Evolutionary conservation across 2,888 invertebrate species (phyloP).

Genomic region (Pachydiplax longipennis): DNA sequence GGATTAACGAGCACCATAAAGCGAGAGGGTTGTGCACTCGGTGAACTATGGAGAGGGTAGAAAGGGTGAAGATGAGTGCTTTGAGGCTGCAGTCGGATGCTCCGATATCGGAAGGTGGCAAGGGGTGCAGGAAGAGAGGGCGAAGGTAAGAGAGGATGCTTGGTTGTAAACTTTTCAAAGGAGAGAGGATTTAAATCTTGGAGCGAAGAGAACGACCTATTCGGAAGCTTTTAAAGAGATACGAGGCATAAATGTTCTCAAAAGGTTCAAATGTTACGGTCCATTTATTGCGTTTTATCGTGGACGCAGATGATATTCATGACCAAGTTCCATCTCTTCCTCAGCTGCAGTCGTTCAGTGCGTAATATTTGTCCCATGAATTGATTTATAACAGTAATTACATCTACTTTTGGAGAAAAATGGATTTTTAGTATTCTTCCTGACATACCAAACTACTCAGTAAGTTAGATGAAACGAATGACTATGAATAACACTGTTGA

Average conservation of each 20-base stretch:
- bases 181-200: background rate
- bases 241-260: background rate
- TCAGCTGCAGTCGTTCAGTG: too few relatives aligned
- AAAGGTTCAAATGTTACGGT: background rate
- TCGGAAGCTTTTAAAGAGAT: background rate
- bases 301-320: too few relatives aligned
- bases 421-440: too few relatives aligned
- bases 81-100: background rate
- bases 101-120: background rate
- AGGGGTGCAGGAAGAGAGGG: background rate
- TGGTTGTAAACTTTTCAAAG: background rate
- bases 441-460: too few relatives aligned
- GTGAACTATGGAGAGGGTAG: background rate
- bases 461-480: too few relatives aligned
- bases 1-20: conserved; percentile 17
- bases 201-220: background rate
- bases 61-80: background rate
- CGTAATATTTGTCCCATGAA: too few relatives aligned
- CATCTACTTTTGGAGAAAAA: too few relatives aligned
- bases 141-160: background rate
- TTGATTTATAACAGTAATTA: too few relatives aligned
- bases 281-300: background rate
- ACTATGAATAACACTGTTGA: too few relatives aligned
- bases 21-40: background rate
- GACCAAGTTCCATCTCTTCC: too few relatives aligned